Evolutionary conservation across 2,113 vertebrate species (phyloP).

Genomic region (Aptenodytes patagonicus): DNA sequence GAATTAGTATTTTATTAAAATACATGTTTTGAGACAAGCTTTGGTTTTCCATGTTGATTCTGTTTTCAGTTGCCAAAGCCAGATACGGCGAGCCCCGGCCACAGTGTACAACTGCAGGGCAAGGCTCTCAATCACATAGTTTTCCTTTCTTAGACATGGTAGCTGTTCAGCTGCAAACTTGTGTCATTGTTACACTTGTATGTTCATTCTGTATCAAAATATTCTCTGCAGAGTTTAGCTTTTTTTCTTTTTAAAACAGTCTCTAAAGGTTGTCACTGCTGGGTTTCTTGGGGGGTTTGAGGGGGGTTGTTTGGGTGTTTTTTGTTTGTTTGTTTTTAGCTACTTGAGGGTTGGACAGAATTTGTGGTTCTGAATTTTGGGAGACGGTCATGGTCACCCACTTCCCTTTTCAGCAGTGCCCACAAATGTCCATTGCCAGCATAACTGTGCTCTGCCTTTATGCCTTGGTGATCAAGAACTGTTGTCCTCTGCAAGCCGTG

Average conservation of each 20-base stretch:
- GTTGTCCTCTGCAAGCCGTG: neutral
- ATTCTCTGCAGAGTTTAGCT: neutral
- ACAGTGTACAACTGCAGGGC: neutral
- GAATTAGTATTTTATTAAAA: neutral
- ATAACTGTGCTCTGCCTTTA: neutral
- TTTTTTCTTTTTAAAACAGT: neutral
- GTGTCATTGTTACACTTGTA: neutral
- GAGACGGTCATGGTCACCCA: neutral
- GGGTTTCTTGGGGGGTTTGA: neutral
- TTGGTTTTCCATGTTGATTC: neutral
- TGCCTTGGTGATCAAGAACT: neutral
- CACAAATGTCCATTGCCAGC: neutral
- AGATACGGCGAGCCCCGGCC: rapidly evolving
- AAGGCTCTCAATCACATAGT: neutral
- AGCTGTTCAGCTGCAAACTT: neutral
- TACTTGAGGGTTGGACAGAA: neutral
- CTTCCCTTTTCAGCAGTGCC: neutral
- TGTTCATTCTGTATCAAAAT: neutral
- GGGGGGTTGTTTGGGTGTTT: neutral
- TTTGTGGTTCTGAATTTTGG: neutral
- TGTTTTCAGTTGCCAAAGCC: neutral
- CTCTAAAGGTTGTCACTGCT: neutral
- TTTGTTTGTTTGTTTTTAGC: neutral
- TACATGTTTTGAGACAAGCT: neutral
- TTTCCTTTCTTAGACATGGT: neutral